These are phyloP conservation scores for Dendronephthya gigantea DNA, from an alignment of 64 coral and sea anemone genomes.

Conservation along the genomic window DNA sequence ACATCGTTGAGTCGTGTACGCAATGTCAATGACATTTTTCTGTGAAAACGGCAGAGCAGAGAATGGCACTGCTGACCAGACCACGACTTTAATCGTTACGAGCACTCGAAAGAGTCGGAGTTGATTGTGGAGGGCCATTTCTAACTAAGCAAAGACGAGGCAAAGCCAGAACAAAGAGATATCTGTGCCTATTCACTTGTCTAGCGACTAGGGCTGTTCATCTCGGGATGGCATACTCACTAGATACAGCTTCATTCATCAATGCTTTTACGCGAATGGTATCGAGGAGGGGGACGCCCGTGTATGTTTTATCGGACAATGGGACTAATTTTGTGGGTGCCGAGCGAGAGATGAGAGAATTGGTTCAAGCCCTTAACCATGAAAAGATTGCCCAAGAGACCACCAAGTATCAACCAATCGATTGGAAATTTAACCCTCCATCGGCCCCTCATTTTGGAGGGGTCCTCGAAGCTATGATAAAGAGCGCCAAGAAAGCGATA, in stretches of 20 bases:
- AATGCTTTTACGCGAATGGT: constrained; percentile 37
- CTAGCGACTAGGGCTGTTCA: constrained; percentile 27
- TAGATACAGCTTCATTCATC: constrained; percentile 34
- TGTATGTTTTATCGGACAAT: constrained; percentile 40
- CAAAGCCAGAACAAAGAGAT: constrained; percentile 1
- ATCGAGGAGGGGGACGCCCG: constrained; percentile 39
- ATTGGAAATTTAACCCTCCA: constrained; percentile 12
- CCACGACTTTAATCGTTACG: not conserved
- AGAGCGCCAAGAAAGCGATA: not conserved
- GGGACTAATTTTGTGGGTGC: constrained; percentile 33
- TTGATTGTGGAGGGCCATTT: constrained; percentile 24
- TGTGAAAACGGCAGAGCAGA: constrained; percentile 20
- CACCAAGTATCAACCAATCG: not conserved
- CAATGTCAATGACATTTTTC: constrained; percentile 23
- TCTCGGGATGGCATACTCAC: constrained; percentile 25
- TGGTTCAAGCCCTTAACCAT: not conserved
- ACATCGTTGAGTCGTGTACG: constrained; percentile 14
- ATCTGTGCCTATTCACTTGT: constrained; percentile 34
- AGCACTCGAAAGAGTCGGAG: constrained; percentile 16
- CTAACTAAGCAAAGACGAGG: constrained; percentile 22
- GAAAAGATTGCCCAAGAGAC: not conserved
- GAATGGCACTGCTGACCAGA: constrained; percentile 21
- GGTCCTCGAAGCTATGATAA: not conserved
- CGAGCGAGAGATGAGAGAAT: constrained; percentile 27
- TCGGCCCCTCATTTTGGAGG: not conserved